Evolutionary conservation across 2,797 vertebrate species (phyloP), one percentile per base, ranked within the genome.

Genomic region (Cossypha caffra): DNA sequence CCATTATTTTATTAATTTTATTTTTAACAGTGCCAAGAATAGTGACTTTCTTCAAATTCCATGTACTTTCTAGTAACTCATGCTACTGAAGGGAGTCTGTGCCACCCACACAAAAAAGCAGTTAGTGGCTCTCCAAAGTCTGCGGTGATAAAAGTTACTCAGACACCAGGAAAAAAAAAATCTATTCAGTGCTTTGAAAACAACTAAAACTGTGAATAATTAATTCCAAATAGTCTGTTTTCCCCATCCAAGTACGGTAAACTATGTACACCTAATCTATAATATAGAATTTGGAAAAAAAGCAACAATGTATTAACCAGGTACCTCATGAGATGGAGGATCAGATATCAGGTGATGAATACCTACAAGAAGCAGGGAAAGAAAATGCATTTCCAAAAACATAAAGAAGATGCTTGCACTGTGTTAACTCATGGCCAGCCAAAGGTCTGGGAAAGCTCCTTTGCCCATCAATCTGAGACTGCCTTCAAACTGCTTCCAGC

Each of bases 401-500:
- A 0, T 10, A n/a, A 33, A 66, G 31, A 45, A 71, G 50, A 14
- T 75, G 21, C 16, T 95, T 33, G 26, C 48, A 55, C 9, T 16
- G 28, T 4, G 38, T 61, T 88, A 90, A 24, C 42, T 50, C 69
- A 13, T 6, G 61, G 78, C 47, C 64, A 88, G 72, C 26, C 72
- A 68, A 61, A 88, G 68, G 64, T 16, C 87, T 93, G 85, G n/a
- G 64, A 29, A 72, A 80, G 61, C 58, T 95, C 47, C 58, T 91
- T 66, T 88, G 72, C 69, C 35, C 84, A 94, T 90, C 13, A 66
- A 71, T 91, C 79, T 77, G 38, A 82, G 78, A 16, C 50, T 91
- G 87, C 42, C 72, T 91, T 94, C 72, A 90, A 75, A 58, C 52
- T 94, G 85, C 91, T 95, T 93, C 79, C 92, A 95, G 87, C 62